phyloP scores from a whole-genome alignment of 2,113 vertebrate species.

The Corynorhinus townsendii region DNA sequence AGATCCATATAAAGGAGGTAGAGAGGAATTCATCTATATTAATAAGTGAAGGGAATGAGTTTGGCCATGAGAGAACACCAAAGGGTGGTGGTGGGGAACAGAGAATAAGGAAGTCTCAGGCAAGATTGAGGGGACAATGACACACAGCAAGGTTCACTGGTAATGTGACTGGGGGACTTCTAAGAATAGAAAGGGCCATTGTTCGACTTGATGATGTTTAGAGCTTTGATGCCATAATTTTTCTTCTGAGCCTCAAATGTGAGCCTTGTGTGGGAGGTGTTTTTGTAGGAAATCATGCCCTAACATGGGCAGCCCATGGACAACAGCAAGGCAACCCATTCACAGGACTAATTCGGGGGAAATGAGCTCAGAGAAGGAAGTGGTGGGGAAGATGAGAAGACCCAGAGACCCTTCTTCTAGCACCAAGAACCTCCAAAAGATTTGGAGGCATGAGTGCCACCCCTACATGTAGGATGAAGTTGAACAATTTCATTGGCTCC shows the following conservation, averaged over 20 bases:
- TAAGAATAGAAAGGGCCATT: not conserved
- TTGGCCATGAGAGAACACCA: not conserved
- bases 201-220: not conserved
- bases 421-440: not conserved
- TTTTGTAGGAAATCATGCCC: not conserved
- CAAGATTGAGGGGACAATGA: not conserved
- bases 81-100: not conserved
- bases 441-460: not conserved
- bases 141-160: not conserved
- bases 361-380: not conserved
- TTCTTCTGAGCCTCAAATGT: not conserved
- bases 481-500: not conserved
- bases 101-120: not conserved
- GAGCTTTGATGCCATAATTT: not conserved
- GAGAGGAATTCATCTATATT: not conserved
- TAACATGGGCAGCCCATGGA: rapidly evolving
- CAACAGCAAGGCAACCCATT: not conserved
- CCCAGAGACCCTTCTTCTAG: not conserved
- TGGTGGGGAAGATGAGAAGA: not conserved
- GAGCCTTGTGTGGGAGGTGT: not conserved
- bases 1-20: not conserved
- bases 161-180: not conserved
- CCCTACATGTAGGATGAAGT: too few species aligned
- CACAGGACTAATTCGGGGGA: not conserved
- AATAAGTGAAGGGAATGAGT: not conserved